A percentile compares a stretch with the other conserved stretches of the same genome.
Conservation (phyloP, 2,888 invertebrate species). For the Lysandra bellargus region DNA sequence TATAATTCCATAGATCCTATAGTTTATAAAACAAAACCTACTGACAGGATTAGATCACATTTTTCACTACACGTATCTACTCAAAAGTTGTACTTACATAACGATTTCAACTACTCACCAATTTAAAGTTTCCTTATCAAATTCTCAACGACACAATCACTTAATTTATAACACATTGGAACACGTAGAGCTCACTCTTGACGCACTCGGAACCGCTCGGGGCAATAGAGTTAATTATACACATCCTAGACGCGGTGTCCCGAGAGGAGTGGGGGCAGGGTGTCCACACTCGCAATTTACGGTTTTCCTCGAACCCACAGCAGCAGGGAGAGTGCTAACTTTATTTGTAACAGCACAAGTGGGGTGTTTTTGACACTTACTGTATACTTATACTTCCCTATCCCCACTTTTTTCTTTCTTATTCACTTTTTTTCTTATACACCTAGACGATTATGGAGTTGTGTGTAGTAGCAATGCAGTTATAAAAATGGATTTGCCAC, state of each 20-base stretch:
- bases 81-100: not conserved
- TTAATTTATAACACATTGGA: constrained; percentile 29
- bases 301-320: constrained; percentile 39
- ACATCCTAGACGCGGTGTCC: constrained; percentile 43
- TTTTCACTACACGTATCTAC: not conserved
- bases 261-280: constrained; percentile 45
- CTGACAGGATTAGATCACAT: not conserved
- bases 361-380: not conserved
- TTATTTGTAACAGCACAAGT: not conserved
- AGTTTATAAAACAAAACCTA: not conserved
- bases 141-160: not conserved
- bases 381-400: not conserved
- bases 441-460: not conserved
- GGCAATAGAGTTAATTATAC: constrained; percentile 45
- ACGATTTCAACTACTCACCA: constrained; percentile 12
- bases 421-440: not conserved
- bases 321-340: constrained; percentile 10
- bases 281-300: constrained; percentile 39
- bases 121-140: constrained; percentile 12
- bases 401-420: not conserved
- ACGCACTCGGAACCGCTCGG: constrained; percentile 43
- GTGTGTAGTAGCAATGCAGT: not conserved
- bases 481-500: not conserved
- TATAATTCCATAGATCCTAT: not conserved
- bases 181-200: constrained; percentile 37